A percentile compares a stretch with the other conserved stretches of the same genome.
Conservation (phyloP, 2,113 vertebrate species). For the Thalassoma bifasciatum region DNA sequence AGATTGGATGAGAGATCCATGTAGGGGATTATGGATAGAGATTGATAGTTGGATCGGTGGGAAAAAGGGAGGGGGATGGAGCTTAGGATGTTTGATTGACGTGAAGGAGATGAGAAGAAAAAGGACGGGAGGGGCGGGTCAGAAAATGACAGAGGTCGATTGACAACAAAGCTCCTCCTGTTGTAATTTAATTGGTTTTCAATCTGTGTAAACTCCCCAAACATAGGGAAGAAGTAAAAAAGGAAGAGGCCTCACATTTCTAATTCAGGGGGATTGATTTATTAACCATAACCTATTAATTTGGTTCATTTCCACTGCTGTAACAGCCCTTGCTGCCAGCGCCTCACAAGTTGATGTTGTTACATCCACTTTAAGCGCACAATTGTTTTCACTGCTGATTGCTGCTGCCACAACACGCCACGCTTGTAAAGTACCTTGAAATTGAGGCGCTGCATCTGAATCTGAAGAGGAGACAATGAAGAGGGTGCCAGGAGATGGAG, state of each 20-base stretch:
- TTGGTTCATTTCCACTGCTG: constrained; percentile 51
- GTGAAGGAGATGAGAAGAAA: constrained; percentile 41
- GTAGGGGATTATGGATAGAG: constrained; percentile 60
- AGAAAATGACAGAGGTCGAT: constrained; percentile 26
- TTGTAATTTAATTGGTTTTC: constrained; percentile 40
- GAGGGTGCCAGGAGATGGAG: not conserved
- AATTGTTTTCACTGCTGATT: constrained; percentile 69
- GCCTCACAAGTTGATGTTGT: constrained; percentile 47
- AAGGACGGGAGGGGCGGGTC: constrained; percentile 18
- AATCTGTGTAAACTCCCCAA: constrained; percentile 31
- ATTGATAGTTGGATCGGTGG: constrained; percentile 50
- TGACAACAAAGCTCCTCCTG: constrained; percentile 26
- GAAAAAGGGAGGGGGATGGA: not conserved
- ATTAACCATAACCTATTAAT: constrained; percentile 61
- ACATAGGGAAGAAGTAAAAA: constrained; percentile 8
- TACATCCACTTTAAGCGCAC: constrained; percentile 62
- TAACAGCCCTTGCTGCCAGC: constrained; percentile 33
- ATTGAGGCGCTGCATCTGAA: constrained; percentile 56
- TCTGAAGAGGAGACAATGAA: constrained; percentile 37
- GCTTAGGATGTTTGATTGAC: constrained; percentile 43
- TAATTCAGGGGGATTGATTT: constrained; percentile 53
- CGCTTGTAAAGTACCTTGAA: constrained; percentile 74
- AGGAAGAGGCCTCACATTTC: constrained; percentile 18
- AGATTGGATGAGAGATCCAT: constrained; percentile 44
- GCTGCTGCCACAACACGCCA: constrained; percentile 50